These are phyloP conservation scores for Malurus melanocephalus DNA, from an alignment of 2,113 vertebrate species.

Conservation along the genomic window DNA sequence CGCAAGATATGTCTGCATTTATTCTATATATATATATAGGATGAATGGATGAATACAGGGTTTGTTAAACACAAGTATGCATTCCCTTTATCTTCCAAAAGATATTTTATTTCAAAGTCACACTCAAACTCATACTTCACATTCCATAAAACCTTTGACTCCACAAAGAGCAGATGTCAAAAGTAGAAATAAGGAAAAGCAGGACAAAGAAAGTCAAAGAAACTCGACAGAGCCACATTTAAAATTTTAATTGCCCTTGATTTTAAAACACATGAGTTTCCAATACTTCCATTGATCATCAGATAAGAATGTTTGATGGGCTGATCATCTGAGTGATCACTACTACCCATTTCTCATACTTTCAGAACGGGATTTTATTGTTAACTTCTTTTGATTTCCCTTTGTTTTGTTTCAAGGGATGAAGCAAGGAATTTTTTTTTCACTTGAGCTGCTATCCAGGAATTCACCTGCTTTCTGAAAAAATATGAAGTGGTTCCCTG, in stretches of 20 bases:
- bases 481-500: neutral
- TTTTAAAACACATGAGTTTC: neutral
- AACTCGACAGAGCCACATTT: neutral
- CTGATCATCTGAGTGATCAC: neutral
- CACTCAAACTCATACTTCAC: neutral
- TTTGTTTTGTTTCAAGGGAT: neutral
- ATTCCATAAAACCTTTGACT: neutral
- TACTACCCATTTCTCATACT: neutral
- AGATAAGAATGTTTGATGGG: neutral
- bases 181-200: neutral
- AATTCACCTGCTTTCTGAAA: neutral
- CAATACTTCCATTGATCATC: neutral
- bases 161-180: neutral
- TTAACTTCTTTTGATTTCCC: neutral
- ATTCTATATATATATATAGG: neutral
- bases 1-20: neutral
- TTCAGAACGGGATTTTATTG: neutral
- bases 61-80: neutral
- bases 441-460: neutral
- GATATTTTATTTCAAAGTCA: neutral
- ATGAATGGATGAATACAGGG: neutral
- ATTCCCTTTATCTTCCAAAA: neutral
- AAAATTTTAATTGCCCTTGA: neutral
- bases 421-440: neutral
- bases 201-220: neutral